Evolutionary conservation across 2,797 vertebrate genomes (phyloP), one percentile per base, ranked within the genome.

Genomic region (Myotis daubentonii): DNA sequence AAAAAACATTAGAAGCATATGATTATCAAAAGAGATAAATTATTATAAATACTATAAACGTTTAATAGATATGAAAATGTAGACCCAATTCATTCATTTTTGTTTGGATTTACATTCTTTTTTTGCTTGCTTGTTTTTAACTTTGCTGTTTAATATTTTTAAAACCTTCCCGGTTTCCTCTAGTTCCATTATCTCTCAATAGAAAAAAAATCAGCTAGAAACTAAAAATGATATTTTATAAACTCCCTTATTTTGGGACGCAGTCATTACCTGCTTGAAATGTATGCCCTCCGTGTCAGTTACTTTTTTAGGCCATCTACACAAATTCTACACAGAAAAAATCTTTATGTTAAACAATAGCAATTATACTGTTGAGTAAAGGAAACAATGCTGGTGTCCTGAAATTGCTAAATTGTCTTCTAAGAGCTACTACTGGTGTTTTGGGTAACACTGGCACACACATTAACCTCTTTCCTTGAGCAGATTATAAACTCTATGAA

Each of bases 41-140:
- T 41, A 89, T 47, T 93, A 25, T 79, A 85, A 92, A 44, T 66
- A 75, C 47, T 82, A 44, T 55, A 30, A 55, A 60, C 13, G 78
- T 68, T 86, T 75, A 88, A 65, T 47, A 38, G 13, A 51, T 68
- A 47, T 71, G 20, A 57, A 91, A 75, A 80, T 55, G 4, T 65
- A 38, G 16, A 60, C 2, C 30, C 0, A 17, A 44, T 55, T 15
- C 11, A 8, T 86, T 82, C 51, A 55, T 84, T 80, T 93, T 80
- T 30, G 6, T 38, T 70, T 88, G 81, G 23, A 13, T 12, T 95
- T 71, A 19, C 4, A 25, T 75, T 94, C 17, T 19, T 55, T 87
- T 87, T 87, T 93, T 82, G 33, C 65, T 47, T 82, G n/a, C 3
- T 74, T 88, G 7, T 23, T 87, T 93, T 86, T 76, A 57, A 74